phyloP scores from a whole-genome alignment of 2,888 invertebrate species.

The Choreutis nemorana region DNA sequence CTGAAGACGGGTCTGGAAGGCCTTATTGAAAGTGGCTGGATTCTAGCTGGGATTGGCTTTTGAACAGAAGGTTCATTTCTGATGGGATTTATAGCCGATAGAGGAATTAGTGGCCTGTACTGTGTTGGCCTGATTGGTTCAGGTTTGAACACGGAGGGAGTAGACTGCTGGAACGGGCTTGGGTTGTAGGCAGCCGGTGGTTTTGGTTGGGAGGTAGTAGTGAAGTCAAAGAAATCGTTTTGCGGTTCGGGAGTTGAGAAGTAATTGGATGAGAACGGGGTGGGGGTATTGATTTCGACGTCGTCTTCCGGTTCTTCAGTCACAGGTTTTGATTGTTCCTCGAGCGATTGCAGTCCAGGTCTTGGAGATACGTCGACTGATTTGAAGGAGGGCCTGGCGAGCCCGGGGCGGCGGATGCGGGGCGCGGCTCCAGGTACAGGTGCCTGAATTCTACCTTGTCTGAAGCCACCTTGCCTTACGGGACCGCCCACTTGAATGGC shows the following conservation, averaged over 20 bases:
- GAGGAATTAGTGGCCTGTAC: slow-evolving; percentile 43
- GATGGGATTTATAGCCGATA: slow-evolving; percentile 44
- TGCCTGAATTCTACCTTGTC: slow-evolving; percentile 45
- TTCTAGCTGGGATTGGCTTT: slow-evolving; percentile 47
- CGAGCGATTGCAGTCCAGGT: slow-evolving; percentile 52
- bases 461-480: slow-evolving; percentile 37
- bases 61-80: slow-evolving; percentile 34
- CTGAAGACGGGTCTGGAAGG: slow-evolving; percentile 62
- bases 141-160: slow-evolving; percentile 34
- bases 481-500: slow-evolving; percentile 56
- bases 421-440: slow-evolving; percentile 28
- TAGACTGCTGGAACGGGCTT: slow-evolving; percentile 45
- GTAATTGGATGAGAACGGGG: slow-evolving; percentile 46
- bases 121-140: slow-evolving; percentile 54
- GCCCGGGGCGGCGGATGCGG: slow-evolving; percentile 48
- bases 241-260: slow-evolving; percentile 52
- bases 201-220: slow-evolving; percentile 53
- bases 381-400: slow-evolving; percentile 48
- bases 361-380: slow-evolving; percentile 51
- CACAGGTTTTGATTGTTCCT: slow-evolving; percentile 69
- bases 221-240: slow-evolving; percentile 52
- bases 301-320: slow-evolving; percentile 74
- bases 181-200: slow-evolving; percentile 51
- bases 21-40: slow-evolving; percentile 54
- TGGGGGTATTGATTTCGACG: slow-evolving; percentile 61